These are phyloP conservation scores for Scrobipalpa atriplicella DNA, from an alignment of 2,888 invertebrate species.

Conservation along the genomic window DNA sequence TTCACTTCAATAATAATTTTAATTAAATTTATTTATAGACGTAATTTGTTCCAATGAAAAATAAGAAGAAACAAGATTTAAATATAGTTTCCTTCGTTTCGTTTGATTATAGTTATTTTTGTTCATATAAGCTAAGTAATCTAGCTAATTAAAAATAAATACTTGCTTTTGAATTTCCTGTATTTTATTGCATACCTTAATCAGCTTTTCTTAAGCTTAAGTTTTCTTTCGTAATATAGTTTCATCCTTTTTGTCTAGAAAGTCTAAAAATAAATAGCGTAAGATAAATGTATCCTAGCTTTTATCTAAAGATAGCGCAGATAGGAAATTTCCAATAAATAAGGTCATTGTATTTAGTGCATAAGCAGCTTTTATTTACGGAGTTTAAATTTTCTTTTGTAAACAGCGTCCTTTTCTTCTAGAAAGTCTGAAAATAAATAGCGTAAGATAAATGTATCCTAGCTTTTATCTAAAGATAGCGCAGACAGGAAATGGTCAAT, in stretches of 20 bases:
- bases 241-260: background rate
- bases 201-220: no score
- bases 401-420: background rate
- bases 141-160: no score
- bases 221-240: no score
- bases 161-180: no score
- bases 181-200: no score
- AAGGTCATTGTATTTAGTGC: conserved; percentile 9
- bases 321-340: conserved; percentile 7
- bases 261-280: background rate
- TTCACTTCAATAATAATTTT: background rate
- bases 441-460: background rate
- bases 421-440: background rate
- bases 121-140: no score
- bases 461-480: background rate
- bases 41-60: no score
- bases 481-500: conserved; percentile 2
- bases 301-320: background rate
- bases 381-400: background rate
- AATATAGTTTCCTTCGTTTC: no score
- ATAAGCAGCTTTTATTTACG: no score
- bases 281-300: background rate
- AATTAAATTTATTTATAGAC: no score
- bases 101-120: no score
- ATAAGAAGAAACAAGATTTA: no score